Conservation (phyloP, 2,113 vertebrate genomes). For the Archocentrus centrarchus region DNA sequence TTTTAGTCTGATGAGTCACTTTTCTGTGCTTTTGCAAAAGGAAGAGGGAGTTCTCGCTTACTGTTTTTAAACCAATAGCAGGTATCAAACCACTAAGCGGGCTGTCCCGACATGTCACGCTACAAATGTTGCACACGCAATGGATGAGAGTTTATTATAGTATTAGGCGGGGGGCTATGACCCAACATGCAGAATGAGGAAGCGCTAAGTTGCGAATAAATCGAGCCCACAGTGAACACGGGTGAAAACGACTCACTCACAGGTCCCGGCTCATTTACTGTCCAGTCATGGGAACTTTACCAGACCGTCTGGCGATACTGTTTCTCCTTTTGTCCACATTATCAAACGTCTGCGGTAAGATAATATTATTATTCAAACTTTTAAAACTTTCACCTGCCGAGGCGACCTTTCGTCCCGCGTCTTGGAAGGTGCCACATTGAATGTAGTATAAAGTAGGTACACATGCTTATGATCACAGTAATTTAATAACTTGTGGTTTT, state of each 20-base stretch:
- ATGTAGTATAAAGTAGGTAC: not conserved
- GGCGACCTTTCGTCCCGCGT: not conserved
- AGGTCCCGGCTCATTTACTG: not conserved
- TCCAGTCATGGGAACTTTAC: slow-evolving; percentile 49
- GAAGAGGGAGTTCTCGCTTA: not conserved
- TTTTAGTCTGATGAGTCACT: not conserved
- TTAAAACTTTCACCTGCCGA: slow-evolving; percentile 39
- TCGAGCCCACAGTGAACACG: not conserved
- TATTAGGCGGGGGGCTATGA: not conserved
- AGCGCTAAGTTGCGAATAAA: slow-evolving; percentile 21
- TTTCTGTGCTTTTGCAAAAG: not conserved
- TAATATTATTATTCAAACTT: not conserved
- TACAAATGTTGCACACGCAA: not conserved
- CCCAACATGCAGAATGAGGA: slow-evolving; percentile 64
- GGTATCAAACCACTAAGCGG: not conserved
- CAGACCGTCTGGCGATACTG: not conserved
- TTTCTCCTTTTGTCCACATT: slow-evolving; percentile 16
- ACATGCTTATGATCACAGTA: not conserved
- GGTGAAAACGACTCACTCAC: not conserved
- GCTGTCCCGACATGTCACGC: not conserved
- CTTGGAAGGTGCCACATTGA: not conserved
- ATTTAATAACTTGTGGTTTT: not conserved
- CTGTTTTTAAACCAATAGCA: not conserved
- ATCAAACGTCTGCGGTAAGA: slow-evolving; percentile 58
- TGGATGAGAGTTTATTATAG: too few relatives aligned